These are phyloP conservation scores for Peromyscus eremicus DNA, from an alignment of 2,797 vertebrate species.

Conservation along the genomic window DNA sequence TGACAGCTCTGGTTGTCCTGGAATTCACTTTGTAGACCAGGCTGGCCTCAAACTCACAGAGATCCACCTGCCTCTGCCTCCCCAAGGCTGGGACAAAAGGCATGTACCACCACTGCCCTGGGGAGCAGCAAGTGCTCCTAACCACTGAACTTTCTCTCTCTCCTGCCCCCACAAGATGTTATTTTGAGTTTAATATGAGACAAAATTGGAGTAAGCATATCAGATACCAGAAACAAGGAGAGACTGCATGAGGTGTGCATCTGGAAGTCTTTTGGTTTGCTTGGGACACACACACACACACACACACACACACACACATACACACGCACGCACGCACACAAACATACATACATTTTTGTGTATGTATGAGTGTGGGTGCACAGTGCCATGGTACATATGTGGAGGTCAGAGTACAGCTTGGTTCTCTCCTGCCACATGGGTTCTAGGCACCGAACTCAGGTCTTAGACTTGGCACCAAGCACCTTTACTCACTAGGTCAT, in stretches of 20 bases:
- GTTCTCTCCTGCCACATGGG: background rate
- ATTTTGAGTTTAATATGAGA: background rate
- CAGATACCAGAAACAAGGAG: background rate
- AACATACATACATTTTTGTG: background rate
- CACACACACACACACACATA: no score
- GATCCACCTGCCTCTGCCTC: background rate
- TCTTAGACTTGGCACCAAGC: background rate
- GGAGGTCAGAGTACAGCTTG: background rate
- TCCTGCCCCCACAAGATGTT: background rate
- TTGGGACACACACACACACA: background rate
- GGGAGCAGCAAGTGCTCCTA: background rate
- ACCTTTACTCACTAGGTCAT: background rate
- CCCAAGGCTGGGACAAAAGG: background rate
- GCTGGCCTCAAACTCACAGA: background rate
- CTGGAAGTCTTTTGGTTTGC: background rate
- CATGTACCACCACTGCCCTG: background rate
- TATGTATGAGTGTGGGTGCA: background rate
- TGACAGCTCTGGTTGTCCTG: background rate
- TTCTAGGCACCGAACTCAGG: background rate
- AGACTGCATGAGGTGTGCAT: background rate
- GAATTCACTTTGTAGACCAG: background rate
- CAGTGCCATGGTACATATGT: background rate
- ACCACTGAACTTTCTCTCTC: no score
- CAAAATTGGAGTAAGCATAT: background rate
- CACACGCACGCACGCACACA: background rate